phyloP scores from a whole-genome alignment of 2,888 invertebrate species.

The Sceliomorpha sp. region DNA sequence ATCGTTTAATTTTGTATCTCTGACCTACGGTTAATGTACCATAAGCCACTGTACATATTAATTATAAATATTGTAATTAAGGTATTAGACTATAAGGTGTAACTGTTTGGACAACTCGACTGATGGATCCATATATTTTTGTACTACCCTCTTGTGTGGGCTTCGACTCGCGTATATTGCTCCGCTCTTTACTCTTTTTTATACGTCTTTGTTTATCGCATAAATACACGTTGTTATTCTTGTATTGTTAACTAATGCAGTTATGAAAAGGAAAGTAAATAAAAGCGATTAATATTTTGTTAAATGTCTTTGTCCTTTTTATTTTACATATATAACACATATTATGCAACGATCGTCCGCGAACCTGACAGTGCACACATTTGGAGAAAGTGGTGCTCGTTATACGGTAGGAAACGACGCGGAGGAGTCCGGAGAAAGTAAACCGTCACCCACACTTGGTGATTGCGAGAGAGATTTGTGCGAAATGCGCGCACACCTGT shows the following conservation, averaged over 20 bases:
- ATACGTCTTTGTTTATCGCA: slow-evolving; percentile 60
- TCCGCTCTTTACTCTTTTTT: slow-evolving; percentile 26
- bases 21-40: slow-evolving; percentile 62
- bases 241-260: slow-evolving; percentile 76
- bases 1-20: slow-evolving; percentile 21
- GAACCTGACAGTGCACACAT: slow-evolving; percentile 30
- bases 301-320: slow-evolving; percentile 51
- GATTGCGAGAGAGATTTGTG: too few relatives aligned
- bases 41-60: slow-evolving; percentile 76
- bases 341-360: slow-evolving; percentile 25
- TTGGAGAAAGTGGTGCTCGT: slow-evolving; percentile 42
- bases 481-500: too few relatives aligned
- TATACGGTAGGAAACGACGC: slow-evolving; percentile 34
- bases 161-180: slow-evolving; percentile 34
- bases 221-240: slow-evolving; percentile 68
- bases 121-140: slow-evolving; percentile 64
- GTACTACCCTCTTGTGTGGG: slow-evolving; percentile 48
- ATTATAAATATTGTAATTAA: slow-evolving; percentile 61
- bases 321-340: slow-evolving; percentile 6
- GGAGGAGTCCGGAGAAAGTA: slow-evolving; percentile 45
- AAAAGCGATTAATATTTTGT: slow-evolving; percentile 76
- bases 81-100: slow-evolving; percentile 57
- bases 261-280: slow-evolving; percentile 64
- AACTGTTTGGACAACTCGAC: slow-evolving; percentile 63
- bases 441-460: slow-evolving; percentile 53